Conservation (phyloP, 2,888 invertebrate genomes). For the Melanostoma mellinum region DNA sequence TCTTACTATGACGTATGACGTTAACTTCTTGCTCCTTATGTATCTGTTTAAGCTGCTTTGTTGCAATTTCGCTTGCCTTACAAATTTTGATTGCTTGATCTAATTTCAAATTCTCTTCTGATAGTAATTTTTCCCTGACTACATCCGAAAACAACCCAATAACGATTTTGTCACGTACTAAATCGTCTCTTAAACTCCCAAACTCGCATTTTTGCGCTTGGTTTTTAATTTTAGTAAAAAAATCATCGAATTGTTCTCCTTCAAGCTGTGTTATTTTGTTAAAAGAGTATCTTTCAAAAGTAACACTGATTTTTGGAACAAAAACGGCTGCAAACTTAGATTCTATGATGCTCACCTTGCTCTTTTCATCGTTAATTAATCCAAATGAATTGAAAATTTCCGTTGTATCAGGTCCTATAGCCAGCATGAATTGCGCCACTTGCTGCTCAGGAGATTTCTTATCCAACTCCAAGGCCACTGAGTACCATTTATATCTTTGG, state of each 20-base stretch:
- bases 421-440: conserved; percentile 4
- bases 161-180: not conserved
- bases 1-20: not conserved
- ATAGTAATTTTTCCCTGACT: conserved; percentile 9
- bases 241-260: no score
- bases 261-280: no score
- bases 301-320: conserved; percentile 1
- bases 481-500: no score
- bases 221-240: not conserved
- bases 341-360: not conserved
- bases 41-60: not conserved
- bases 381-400: conserved; percentile 14
- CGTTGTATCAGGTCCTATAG: not conserved
- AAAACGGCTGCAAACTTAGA: not conserved
- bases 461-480: not conserved
- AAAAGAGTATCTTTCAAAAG: not conserved
- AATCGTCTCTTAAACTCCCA: not conserved
- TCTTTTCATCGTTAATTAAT: not conserved
- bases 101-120: not conserved
- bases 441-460: conserved; percentile 1
- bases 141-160: not conserved
- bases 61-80: conserved; percentile 14
- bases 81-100: conserved; percentile 13
- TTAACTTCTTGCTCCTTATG: no score
- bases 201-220: conserved; percentile 9